Evolutionary conservation across 2,113 vertebrate species (phyloP).

Genomic region (Pardalotus punctatus): DNA sequence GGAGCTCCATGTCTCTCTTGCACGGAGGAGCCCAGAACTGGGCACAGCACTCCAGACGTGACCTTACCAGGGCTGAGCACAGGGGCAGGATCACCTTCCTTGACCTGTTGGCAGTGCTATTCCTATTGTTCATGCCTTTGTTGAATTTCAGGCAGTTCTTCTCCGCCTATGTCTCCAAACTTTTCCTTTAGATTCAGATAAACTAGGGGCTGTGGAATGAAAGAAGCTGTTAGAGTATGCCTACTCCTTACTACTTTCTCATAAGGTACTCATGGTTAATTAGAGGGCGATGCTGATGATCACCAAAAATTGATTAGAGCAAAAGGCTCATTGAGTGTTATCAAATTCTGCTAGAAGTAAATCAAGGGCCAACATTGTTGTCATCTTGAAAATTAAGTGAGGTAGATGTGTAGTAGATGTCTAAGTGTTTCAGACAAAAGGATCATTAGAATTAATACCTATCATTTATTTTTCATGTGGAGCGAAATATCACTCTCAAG

Average conservation of each 20-base stretch:
- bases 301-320: slow-evolving; percentile 19
- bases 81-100: background rate
- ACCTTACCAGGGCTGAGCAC: background rate
- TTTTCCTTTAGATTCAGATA: background rate
- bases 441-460: slow-evolving; percentile 34
- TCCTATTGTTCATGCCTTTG: background rate
- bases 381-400: slow-evolving; percentile 41
- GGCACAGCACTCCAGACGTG: background rate
- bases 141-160: background rate
- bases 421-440: slow-evolving; percentile 40
- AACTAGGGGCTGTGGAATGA: background rate
- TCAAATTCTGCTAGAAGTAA: slow-evolving; percentile 48
- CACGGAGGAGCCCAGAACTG: background rate
- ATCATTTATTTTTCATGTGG: slow-evolving; percentile 25
- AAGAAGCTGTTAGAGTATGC: background rate
- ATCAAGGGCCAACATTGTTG: slow-evolving; percentile 31
- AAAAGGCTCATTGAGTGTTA: slow-evolving; percentile 26
- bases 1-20: background rate
- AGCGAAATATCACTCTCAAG: background rate
- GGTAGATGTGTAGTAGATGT: background rate
- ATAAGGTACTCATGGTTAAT: background rate
- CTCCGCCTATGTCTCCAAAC: background rate
- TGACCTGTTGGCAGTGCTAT: background rate
- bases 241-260: background rate
- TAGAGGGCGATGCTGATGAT: background rate